Evolutionary conservation across 2,113 vertebrate genomes (phyloP).

Genomic region (Peucedramus taeniatus): DNA sequence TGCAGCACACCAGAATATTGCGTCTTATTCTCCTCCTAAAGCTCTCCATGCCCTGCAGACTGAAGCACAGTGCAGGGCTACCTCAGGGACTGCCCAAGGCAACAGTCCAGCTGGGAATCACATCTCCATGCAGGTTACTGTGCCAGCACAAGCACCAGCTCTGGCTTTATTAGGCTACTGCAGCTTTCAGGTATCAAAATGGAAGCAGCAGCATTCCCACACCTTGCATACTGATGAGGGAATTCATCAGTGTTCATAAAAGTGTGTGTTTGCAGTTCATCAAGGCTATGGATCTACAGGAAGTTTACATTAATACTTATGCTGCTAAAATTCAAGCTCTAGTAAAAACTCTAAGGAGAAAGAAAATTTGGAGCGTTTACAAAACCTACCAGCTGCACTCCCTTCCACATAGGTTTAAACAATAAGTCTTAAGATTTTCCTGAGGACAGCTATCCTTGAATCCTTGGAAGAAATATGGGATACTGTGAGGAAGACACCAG

Average conservation of each 20-base stretch:
- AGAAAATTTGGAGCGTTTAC: not conserved
- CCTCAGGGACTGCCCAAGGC: not conserved
- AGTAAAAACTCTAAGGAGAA: not conserved
- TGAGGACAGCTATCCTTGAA: not conserved
- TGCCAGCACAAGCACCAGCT: not conserved
- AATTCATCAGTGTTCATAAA: not conserved
- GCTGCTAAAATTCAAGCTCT: not conserved
- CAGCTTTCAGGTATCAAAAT: not conserved
- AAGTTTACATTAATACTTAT: not conserved
- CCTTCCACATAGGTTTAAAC: not conserved
- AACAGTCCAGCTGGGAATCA: accelerated
- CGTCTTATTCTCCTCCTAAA: not conserved
- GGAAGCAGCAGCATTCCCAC: not conserved
- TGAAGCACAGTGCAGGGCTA: not conserved
- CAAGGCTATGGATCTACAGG: not conserved
- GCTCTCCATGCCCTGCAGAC: not conserved
- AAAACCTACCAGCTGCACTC: not conserved
- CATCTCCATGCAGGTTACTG: accelerated
- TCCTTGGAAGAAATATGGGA: not conserved
- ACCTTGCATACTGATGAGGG: not conserved
- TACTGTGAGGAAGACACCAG: not conserved
- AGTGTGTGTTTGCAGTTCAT: not conserved
- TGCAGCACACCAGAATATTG: accelerated
- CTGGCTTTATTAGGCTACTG: accelerated
- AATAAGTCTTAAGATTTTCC: not conserved